Evolutionary conservation across 2,113 vertebrate species (phyloP), one percentile per base, ranked within the genome.

Genomic region (Urocynchramus pylzowi): DNA sequence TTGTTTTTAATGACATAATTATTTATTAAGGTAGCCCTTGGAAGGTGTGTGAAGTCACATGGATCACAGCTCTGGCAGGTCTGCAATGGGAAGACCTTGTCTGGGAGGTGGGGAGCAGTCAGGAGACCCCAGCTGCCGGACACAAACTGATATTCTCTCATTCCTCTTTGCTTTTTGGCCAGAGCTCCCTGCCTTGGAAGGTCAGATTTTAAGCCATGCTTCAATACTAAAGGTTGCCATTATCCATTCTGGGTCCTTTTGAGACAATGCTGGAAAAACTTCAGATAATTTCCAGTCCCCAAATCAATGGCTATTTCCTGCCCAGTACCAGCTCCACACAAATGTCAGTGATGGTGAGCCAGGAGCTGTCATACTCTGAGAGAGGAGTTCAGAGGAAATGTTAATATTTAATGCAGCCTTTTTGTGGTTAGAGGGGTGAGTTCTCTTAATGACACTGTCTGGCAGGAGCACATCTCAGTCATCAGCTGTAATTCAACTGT

Each of bases 351-450:
- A 26, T 42, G 39, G 13, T n/a, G 63, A 83, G 75, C 44, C 52
- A 60, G 67, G 31, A 75, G 67, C 67, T 83, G 20, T 47, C n/a
- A 7, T 16, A 5, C 50, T 50, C 70, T 22, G 69, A 56, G 82
- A 81, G 93, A 92, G 88, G 67, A 70, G 63, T 77, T 83, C 59
- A 83, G 92, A 59, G 47, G 90, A 92, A 84, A 84, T 84, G 44
- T 95, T 70, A 95, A 93, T 95, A 96, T 95, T 95, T 92, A 92
- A 95, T 95, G 94, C 64, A 88, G 63, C 71, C 35, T 96, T 92
- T 93, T 60, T 90, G 91, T 59, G 91, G 89, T 92, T 57, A 80
- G 89, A 28, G 0, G 30, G 53, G 26, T 8, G 83, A 63, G 89
- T 70, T 89, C 76, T 86, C 80, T 30, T 90, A 88, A 92, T 84